A percentile compares a stretch with the other conserved stretches of the same genome.
These are phyloP conservation scores for Criorhina ranunculi DNA, from an alignment of 2,888 invertebrate species.

Conservation along the genomic window DNA sequence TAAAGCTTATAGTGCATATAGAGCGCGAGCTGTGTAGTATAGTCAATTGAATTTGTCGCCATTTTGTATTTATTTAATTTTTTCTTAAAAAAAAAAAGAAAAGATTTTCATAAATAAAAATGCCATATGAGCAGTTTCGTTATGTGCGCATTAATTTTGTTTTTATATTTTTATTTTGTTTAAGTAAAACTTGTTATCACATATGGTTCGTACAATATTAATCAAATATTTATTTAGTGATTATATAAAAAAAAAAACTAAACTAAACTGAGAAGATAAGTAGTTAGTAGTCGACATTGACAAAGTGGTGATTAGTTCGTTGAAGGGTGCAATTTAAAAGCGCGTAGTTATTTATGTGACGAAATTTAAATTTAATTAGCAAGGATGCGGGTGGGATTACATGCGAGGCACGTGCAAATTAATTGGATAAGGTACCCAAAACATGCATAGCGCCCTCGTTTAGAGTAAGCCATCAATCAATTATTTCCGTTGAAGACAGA, in stretches of 20 bases:
- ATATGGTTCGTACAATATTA: no score
- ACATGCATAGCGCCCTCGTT: no score
- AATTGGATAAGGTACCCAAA: no score
- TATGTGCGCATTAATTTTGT: not conserved
- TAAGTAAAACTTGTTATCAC: not conserved
- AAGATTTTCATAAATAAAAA: constrained; percentile 15
- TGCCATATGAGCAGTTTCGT: constrained; percentile 2
- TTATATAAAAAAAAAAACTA: not conserved
- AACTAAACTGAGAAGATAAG: not conserved
- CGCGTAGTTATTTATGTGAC: no score
- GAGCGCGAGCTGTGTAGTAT: constrained; percentile 47
- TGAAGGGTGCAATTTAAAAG: no score
- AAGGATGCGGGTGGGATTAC: no score
- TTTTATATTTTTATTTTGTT: not conserved
- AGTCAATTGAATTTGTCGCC: constrained; percentile 7
- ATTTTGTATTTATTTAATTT: not conserved
- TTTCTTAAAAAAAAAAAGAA: not conserved
- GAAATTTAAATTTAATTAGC: no score
- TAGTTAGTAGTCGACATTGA: no score
- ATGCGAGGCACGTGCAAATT: no score
- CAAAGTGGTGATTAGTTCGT: no score
- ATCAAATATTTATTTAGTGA: not conserved
- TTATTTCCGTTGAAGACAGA: no score
- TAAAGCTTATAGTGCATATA: constrained; percentile 81
- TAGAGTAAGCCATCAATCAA: no score